Conservation (phyloP, 2,888 invertebrate genomes). For the Nephrotoma appendiculata region DNA sequence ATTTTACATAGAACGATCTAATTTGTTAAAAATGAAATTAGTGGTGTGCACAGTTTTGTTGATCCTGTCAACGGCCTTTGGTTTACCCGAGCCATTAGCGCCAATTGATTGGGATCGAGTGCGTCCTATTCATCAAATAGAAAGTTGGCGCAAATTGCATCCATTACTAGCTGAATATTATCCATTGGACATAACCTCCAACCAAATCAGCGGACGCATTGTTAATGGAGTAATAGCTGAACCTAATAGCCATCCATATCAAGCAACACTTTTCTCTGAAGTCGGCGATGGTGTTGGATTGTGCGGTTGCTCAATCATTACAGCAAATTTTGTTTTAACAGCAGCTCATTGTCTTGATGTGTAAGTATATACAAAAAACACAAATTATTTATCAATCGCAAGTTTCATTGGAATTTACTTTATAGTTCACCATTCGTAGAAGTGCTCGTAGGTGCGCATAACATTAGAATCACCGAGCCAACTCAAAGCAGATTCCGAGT, state of each 20-base stretch:
- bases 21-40: background rate
- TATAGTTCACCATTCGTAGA: background rate
- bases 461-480: background rate
- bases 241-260: background rate
- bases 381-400: background rate
- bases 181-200: background rate
- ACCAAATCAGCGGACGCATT: background rate
- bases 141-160: background rate
- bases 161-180: background rate
- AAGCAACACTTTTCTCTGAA: background rate
- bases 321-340: background rate
- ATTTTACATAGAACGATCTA: background rate
- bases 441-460: background rate
- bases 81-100: background rate
- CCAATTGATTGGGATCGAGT: background rate
- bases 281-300: background rate
- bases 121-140: background rate
- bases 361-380: background rate
- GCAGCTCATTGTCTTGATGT: background rate
- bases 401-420: background rate
- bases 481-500: background rate
- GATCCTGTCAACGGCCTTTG: background rate
- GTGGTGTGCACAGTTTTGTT: background rate
- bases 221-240: background rate
- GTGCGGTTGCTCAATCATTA: background rate